Conservation (phyloP, 2,797 vertebrate species). For the Meriones psammophilus region DNA sequence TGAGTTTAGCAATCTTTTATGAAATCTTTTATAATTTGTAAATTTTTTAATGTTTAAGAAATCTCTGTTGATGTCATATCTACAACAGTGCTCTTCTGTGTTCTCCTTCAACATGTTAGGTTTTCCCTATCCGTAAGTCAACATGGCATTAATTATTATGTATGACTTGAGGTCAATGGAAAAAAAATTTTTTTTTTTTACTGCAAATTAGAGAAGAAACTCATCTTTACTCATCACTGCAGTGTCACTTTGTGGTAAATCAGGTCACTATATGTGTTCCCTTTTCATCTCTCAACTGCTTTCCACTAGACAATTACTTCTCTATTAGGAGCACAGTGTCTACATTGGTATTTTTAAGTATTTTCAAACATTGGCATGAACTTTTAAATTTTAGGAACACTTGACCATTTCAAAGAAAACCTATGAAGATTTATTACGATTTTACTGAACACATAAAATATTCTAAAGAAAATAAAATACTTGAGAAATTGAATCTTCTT, state of each 20-base stretch:
- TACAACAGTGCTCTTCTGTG: neutral
- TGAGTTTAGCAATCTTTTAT: neutral
- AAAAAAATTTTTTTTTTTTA: neutral
- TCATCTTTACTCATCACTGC: neutral
- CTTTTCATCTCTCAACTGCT: neutral
- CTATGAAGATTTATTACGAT: neutral
- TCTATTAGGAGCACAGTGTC: neutral
- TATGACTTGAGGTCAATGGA: neutral
- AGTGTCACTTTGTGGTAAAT: neutral
- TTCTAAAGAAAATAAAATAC: neutral
- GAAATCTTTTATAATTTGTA: neutral
- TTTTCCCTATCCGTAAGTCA: neutral
- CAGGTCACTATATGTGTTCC: too few species aligned
- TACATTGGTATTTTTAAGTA: neutral
- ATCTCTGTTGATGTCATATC: neutral
- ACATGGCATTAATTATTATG: neutral
- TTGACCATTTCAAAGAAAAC: neutral
- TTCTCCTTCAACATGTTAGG: neutral
- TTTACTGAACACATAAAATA: neutral
- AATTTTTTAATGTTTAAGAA: neutral
- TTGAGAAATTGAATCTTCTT: neutral
- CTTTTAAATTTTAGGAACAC: neutral
- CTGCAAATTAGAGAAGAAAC: neutral
- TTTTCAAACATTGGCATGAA: neutral
- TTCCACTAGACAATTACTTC: neutral